Conservation (phyloP, 2,113 vertebrate genomes). For the Megalops atlanticus region DNA sequence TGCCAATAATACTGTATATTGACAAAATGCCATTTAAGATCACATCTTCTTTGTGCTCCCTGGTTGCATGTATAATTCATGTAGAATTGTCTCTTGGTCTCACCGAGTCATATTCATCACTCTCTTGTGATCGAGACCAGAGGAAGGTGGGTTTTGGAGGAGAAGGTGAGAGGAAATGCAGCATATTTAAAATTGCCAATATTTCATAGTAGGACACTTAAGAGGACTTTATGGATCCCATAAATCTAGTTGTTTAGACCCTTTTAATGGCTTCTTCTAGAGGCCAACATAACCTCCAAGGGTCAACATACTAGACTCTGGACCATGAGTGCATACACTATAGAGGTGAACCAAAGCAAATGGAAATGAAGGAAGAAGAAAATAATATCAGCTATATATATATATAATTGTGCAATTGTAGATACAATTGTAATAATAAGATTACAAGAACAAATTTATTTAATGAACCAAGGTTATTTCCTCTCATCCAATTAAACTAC, state of each 20-base stretch:
- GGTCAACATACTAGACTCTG: neutral
- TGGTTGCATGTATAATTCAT: too few species aligned
- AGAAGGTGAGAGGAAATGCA: neutral
- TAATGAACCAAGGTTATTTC: too few species aligned
- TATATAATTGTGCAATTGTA: neutral
- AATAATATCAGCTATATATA: neutral
- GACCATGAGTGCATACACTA: neutral
- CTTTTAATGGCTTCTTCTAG: neutral
- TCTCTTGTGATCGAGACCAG: neutral
- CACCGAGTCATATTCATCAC: neutral
- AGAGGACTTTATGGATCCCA: neutral
- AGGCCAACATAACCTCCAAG: neutral
- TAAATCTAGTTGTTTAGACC: neutral
- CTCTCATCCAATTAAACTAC: neutral
- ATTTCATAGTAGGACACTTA: neutral
- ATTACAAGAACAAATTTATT: too few species aligned
- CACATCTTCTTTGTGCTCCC: too few species aligned
- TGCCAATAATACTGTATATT: too few species aligned
- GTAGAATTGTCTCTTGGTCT: conserved; percentile 1
- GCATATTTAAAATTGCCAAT: neutral
- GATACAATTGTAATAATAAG: neutral
- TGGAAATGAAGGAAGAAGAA: neutral
- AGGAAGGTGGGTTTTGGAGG: neutral
- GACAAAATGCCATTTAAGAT: too few species aligned
- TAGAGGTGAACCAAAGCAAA: neutral